phyloP scores from a whole-genome alignment of 2,888 invertebrate genomes.

The Furcula furcula region DNA sequence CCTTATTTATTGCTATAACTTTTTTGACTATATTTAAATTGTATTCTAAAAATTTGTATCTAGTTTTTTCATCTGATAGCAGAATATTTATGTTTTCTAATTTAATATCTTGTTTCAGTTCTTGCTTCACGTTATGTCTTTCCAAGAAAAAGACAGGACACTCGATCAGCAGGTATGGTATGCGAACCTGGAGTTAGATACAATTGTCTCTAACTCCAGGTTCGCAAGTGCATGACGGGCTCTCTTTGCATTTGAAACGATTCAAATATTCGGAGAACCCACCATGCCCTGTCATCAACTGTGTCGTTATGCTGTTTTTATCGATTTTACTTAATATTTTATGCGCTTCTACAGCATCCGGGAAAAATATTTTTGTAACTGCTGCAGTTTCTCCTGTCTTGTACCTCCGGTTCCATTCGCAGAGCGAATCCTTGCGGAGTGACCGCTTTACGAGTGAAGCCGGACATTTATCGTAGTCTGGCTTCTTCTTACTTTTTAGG shows the following conservation, averaged over 20 bases:
- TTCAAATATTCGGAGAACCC: conserved; percentile 5
- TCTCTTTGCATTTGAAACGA: conserved; percentile 9
- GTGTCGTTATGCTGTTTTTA: not conserved
- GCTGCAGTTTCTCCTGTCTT: not conserved
- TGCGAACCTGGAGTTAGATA: conserved; percentile 3
- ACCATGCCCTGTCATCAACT: conserved; percentile 1
- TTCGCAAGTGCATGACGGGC: conserved; percentile 10
- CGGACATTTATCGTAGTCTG: not conserved
- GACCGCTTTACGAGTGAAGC: not conserved
- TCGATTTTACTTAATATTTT: not conserved
- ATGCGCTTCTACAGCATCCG: not conserved
- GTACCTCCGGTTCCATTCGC: not conserved
- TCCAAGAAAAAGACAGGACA: no score
- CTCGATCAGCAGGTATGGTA: no score
- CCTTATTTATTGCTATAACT: no score
- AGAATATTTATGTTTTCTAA: no score
- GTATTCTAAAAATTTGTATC: no score
- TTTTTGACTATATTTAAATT: no score
- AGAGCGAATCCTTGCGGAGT: not conserved
- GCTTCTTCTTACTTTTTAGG: not conserved
- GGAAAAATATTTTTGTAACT: not conserved
- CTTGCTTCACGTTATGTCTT: no score
- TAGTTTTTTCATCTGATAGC: no score
- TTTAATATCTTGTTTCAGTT: no score
- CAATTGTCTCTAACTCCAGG: not conserved